Evolutionary conservation across 2,797 vertebrate species (phyloP).

Genomic region (Lagodon rhomboides): DNA sequence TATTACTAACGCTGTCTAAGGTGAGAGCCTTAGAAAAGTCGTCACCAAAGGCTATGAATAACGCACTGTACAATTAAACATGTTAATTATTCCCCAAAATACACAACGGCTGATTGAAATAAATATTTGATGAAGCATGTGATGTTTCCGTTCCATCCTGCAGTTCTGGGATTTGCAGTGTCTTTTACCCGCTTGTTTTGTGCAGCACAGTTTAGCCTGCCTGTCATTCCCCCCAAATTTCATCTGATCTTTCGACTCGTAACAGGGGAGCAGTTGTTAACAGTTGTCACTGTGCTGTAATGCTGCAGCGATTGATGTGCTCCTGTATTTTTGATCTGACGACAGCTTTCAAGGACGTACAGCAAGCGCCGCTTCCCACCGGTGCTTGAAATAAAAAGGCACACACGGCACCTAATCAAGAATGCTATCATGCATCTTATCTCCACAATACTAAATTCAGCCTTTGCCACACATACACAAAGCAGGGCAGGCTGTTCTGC

Average conservation of each 20-base stretch:
- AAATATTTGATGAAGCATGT: constrained; percentile 45
- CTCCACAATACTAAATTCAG: constrained; percentile 57
- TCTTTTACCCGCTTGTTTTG: constrained; percentile 39
- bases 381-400: constrained; percentile 40
- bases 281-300: constrained; percentile 41
- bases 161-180: constrained; percentile 40
- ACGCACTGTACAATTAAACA: constrained; percentile 15
- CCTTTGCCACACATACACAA: constrained; percentile 61
- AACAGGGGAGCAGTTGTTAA: constrained; percentile 48
- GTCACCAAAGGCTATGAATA: constrained; percentile 2
- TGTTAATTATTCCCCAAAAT: constrained; percentile 5
- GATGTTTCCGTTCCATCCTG: constrained; percentile 19
- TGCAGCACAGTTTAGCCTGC: constrained; percentile 30
- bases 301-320: constrained; percentile 35
- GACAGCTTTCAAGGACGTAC: constrained; percentile 31
- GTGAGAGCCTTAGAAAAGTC: neutral
- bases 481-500: constrained; percentile 62
- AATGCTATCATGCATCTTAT: constrained; percentile 56
- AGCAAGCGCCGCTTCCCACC: constrained; percentile 34
- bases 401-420: constrained; percentile 48
- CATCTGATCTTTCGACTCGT: constrained; percentile 46
- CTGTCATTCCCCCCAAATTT: constrained; percentile 38
- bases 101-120: constrained; percentile 7
- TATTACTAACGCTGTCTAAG: no score
- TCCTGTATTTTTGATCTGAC: constrained; percentile 26